Base-by-base conservation (phyloP, 2,888 invertebrate species). In the Yponomeuta sedellus region DNA sequence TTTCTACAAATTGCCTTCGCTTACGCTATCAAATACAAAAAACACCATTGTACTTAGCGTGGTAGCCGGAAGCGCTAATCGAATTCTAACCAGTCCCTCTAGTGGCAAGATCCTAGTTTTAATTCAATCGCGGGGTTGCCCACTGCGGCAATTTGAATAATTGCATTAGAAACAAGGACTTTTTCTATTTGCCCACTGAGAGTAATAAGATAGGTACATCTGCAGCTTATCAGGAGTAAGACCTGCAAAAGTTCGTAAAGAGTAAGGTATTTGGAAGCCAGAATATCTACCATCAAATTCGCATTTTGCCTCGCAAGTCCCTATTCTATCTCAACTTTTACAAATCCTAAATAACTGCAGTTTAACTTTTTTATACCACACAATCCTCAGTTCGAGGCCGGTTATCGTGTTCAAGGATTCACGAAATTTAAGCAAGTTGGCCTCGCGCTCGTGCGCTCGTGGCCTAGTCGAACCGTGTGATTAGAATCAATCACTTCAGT, bases 131-230 rank as follows among this genome's bases (percentile, higher is more conserved):
- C 58, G 10, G 58, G 20, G 44, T 52, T 12, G 16, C 44, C 44
- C 44, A 58, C 58, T 20, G 58, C 58, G 22, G 20, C 22, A 2
- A 58, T 58, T 58, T 58, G 58, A 58, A 58, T 58, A 58, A 58
- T 58, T 20, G 58, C 20, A 19, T 58, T 58, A 58, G 44, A 58
- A 58, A 6, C 58, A 10, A 58, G 58, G 10, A 52, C 44, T 52
- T 44, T 44, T 44, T 52, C 44, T 52, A 5, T 52, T 52, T 52
- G 44, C 16, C 2, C 16, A 6, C 44, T 16, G 44, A 52, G 44
- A 16, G 44, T 16, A 52, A 16, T 52, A 16, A 52, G 12, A 52
- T 52, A 16, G 44, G 44, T 52, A 16, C 44, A 52, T 12, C 5
- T 52, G 44, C 44, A 12, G 44, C 12, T 52, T 5, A 16, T 12